phyloP scores from a whole-genome alignment of 1,140 invertebrate genomes.

The Macrostomum lignano region DNA sequence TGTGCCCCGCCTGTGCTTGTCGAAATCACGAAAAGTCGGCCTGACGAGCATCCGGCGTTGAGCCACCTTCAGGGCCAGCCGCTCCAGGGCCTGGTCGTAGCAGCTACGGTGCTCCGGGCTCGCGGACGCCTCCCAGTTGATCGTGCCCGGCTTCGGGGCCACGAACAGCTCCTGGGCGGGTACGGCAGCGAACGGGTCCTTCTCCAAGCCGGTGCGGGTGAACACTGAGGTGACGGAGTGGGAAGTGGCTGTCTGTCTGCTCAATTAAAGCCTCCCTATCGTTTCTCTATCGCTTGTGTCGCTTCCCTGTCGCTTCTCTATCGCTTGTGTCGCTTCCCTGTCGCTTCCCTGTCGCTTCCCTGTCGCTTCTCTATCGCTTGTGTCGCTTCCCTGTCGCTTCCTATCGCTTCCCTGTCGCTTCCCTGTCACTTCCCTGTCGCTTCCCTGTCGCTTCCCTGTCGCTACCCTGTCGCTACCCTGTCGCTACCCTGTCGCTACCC shows the following conservation, averaged over 20 bases:
- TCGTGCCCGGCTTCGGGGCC: slow-evolving; percentile 22
- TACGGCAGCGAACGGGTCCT: slow-evolving; percentile 15
- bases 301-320: too few relatives aligned
- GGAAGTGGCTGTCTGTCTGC: neutral
- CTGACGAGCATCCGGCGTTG: slow-evolving; percentile 18
- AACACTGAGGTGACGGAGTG: slow-evolving; percentile 13
- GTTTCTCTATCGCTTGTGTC: too few relatives aligned
- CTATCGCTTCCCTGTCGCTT: too few relatives aligned
- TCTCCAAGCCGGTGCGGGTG: slow-evolving; percentile 19
- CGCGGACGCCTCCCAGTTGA: slow-evolving; percentile 16
- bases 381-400: neutral
- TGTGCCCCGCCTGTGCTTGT: slow-evolving; percentile 24
- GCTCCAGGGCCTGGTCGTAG: slow-evolving; percentile 15
- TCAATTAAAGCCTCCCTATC: too few relatives aligned
- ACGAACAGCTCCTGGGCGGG: slow-evolving; percentile 18
- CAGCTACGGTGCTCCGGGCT: slow-evolving; percentile 14
- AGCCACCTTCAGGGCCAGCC: slow-evolving; percentile 13
- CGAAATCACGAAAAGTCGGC: slow-evolving; percentile 25
- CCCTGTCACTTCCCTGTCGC: too few relatives aligned
- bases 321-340: too few relatives aligned
- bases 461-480: too few relatives aligned
- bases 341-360: too few relatives aligned
- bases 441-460: too few relatives aligned
- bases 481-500: too few relatives aligned
- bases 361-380: too few relatives aligned